Evolutionary conservation across 2,888 invertebrate species (phyloP).

Genomic region (Sthenelais limicola): DNA sequence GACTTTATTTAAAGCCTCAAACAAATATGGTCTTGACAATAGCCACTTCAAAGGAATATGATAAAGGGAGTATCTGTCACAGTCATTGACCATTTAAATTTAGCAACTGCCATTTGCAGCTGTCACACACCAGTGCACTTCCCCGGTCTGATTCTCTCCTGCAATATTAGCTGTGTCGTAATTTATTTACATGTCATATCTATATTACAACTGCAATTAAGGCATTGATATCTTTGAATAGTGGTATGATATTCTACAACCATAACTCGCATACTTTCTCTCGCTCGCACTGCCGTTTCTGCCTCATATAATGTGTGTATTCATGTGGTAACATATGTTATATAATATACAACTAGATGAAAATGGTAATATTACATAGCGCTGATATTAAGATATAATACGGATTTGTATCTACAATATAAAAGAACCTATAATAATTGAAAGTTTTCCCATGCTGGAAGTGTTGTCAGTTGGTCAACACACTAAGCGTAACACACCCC

Average conservation of each 20-base stretch:
- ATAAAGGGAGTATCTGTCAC: constrained; percentile 28
- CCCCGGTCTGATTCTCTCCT: not conserved
- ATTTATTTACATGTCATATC: constrained; percentile 29
- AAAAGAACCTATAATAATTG: too few relatives aligned
- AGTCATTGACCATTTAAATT: constrained; percentile 5
- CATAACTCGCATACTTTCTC: too few relatives aligned
- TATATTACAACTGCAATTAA: constrained; percentile 37
- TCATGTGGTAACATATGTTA: not conserved
- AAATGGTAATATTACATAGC: constrained; percentile 40
- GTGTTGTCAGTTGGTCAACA: too few relatives aligned
- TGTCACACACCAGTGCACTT: constrained; percentile 13
- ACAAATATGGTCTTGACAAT: constrained; percentile 40
- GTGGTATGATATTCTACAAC: constrained; percentile 25
- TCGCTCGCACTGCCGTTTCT: constrained; percentile 17
- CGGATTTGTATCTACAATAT: constrained; percentile 8
- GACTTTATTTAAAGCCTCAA: constrained; percentile 39
- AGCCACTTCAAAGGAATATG: constrained; percentile 37
- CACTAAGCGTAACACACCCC: too few relatives aligned
- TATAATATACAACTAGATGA: constrained; percentile 20
- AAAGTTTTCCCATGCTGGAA: too few relatives aligned
- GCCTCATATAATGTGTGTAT: constrained; percentile 19
- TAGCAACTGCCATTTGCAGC: not conserved
- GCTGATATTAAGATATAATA: too few relatives aligned
- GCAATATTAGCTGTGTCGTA: constrained; percentile 1
- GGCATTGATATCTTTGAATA: constrained; percentile 26